Evolutionary conservation across 1,140 invertebrate genomes (phyloP), one percentile per base, ranked within the genome.

Genomic region (Oedothorax gibbosus): DNA sequence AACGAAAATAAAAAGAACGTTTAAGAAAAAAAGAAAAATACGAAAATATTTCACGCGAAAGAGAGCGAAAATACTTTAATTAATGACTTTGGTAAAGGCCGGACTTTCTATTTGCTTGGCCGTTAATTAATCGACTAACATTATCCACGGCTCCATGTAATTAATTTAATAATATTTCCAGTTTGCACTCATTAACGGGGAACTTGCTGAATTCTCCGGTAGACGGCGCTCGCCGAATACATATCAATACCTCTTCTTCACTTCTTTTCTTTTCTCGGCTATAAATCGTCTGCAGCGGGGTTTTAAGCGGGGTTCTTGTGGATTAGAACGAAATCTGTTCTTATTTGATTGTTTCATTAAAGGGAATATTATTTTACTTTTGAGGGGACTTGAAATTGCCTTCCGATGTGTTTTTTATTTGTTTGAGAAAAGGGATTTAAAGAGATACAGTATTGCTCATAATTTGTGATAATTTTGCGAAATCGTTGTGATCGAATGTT

Each of bases 151-250:
- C 83, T 85, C 66, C 83, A 8, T 78, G 83, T 75, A 85, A 85
- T 85, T 85, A 85, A 85, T 85, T 85, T 85, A 85, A 85, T 85
- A 85, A 85, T 85, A 85, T 73, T 85, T 85, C 83, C 75, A 71
- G 73, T 78, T 85, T 78, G 68, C 83, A 50, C 83, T 78, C 81
- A 84, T 84, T 84, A 84, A 73, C 81, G 69, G 54, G 21, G 14
- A 53, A 72, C 62, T 84, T 76, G 72, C 62, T 68, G 76, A 84
- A 84, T 75, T 60, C 18, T 15, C 75, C 83, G 72, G 15, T 50
- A 77, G 83, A 62, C 54, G 83, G 83, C 83, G 75, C 75, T 66
- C 53, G 18, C 50, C 15, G 49, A 10, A 50, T 71, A 49, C 60
- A 56, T 75, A 18, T 50, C 51, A 77, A 56, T 64, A 21, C 50